Conservation (phyloP, 1,140 invertebrate genomes). For the Phymastichus coffea region DNA sequence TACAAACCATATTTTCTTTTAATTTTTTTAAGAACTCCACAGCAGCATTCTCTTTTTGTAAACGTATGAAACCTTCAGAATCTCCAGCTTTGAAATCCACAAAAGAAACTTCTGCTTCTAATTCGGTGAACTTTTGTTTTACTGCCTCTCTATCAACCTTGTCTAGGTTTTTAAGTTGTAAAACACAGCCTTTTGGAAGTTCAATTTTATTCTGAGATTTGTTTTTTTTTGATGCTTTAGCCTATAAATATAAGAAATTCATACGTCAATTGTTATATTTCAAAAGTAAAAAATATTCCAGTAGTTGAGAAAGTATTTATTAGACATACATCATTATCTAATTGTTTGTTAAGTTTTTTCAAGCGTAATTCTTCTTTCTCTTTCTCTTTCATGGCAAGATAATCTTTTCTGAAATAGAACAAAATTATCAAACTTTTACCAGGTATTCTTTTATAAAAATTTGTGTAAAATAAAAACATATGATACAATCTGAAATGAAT, state of each 20-base stretch:
- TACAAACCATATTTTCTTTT: conserved; percentile 13
- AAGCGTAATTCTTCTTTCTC: conserved; percentile 63
- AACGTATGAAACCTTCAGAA: conserved; percentile 68
- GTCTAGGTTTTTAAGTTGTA: conserved; percentile 66
- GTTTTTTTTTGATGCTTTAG: conserved; percentile 35
- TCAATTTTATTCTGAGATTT: conserved; percentile 49
- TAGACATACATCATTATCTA: conserved; percentile 22
- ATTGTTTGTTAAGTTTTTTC: conserved; percentile 56
- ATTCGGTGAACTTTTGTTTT: conserved; percentile 65
- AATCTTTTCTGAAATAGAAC: conserved; percentile 56
- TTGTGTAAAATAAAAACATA: conserved; percentile 9
- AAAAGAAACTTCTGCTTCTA: conserved; percentile 67
- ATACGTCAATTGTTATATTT: too few species aligned
- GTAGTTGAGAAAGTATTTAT: conserved; percentile 20
- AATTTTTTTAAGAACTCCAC: conserved; percentile 65
- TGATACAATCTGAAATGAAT: not conserved
- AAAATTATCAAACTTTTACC: conserved; percentile 11
- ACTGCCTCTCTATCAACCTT: conserved; percentile 70
- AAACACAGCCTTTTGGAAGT: conserved; percentile 66
- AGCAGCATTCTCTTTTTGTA: conserved; percentile 70
- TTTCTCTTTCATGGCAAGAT: conserved; percentile 71
- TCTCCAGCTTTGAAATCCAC: conserved; percentile 76
- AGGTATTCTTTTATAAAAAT: conserved; percentile 19
- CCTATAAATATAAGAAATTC: conserved; percentile 30
- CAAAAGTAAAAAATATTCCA: too few species aligned